Evolutionary conservation across 2,797 vertebrate species (phyloP), one percentile per base, ranked within the genome.

Genomic region (Chelon auratus): DNA sequence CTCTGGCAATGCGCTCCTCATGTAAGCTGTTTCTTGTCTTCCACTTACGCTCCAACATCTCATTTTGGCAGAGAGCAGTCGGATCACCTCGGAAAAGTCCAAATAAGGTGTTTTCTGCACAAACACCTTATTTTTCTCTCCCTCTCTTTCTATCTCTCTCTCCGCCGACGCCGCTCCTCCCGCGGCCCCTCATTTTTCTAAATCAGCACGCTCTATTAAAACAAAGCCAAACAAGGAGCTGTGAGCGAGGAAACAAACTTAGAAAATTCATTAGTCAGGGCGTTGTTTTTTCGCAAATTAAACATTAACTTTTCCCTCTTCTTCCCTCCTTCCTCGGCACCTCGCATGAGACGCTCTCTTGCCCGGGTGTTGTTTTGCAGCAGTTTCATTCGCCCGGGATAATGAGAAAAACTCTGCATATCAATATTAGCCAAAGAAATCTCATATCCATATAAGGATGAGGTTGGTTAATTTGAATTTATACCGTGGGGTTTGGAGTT

Each of bases 31-130:
- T 89, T 89, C 85, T 86, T 81, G 79, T 92, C 88, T 82, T 75
- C 62, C 74, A 78, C 81, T 81, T 75, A 43, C 22, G 50, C 70
- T 87, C 77, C 74, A 64, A 79, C 89, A 72, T 80, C 78, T 86
- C 66, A 65, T 77, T 90, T 90, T 90, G 84, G 88, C 87, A 88
- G 77, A 52, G 75, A 43, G 3, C 13, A 9, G 22, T 83, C 47
- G 20, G 76, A 81, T 84, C 83, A 60, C 76, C 80, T 76, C 40
- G 18, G 62, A 89, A 89, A 91, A 86, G 80, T 74, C 91, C 90
- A 92, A 91, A 92, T 92, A 91, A 90, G 91, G 91, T 88, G 78
- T 77, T 91, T 89, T 84, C 71, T 74, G 45, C 62, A 61, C 71
- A 69, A 87, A 84, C 76, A 78, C 64, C 59, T 82, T 45, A 72